Base-by-base conservation (phyloP, 2,113 vertebrate genomes). In the Gymnorhina tibicen region DNA sequence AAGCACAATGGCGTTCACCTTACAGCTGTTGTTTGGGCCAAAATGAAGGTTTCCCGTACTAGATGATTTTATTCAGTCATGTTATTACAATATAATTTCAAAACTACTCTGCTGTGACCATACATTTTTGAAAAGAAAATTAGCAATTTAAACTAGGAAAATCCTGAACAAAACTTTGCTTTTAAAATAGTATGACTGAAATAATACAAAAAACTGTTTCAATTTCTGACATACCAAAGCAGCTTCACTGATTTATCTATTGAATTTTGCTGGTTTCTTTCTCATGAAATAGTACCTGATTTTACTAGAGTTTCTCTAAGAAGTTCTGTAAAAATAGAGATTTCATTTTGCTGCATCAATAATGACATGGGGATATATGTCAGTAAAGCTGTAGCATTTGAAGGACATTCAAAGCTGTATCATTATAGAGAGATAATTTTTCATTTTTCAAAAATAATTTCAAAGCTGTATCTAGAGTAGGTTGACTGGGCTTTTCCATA, bases 331-430 rank as follows among this genome's bases (percentile, higher is more conserved):
- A 44, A 58, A 80, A 53, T 20, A 44, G n/a, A 32, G 6, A 70
- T 88, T 83, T 52, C 19, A 41, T 4, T 86, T 75, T 46, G 13
- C 62, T 95, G 44, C 47, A 37, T 89, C 35, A 81, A 22, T 68
- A 52, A 24, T 13, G 4, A 23, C 0, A 0, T 77, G 30, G 19
- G 44, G 16, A 41, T 69, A 6, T 4, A 28, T 26, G 28, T 85
- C 30, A 59, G 3, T 62, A 70, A 46, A 70, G 14, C 27, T 55
- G 3, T 52, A 63, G 14, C 63, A 47, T 75, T 91, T 85, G 55
- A 63, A 46, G 20, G 52, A 74, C 19, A 28, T 59, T 42, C 75
- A 62, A 49, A 77, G 17, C 49, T 72, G 0, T 42, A 11, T 41
- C 10, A 47, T 63, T 81, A 23, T 20, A 55, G 32, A 13, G 27